These are phyloP conservation scores for Andrena dorsata DNA, from an alignment of 2,888 invertebrate genomes.

Conservation along the genomic window DNA sequence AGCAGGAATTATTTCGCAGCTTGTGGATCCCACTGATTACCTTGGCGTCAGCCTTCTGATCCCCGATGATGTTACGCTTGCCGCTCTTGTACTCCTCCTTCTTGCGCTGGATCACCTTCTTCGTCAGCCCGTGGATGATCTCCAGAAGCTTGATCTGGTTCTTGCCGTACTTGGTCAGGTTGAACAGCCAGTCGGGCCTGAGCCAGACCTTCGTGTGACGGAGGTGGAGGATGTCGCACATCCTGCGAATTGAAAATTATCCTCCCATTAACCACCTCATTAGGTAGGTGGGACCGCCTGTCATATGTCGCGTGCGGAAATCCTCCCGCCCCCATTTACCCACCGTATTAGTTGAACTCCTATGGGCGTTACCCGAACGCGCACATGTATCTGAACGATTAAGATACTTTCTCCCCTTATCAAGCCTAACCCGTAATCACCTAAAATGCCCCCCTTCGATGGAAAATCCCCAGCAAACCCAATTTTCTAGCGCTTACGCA, in stretches of 20 bases:
- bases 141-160: constrained; percentile 91
- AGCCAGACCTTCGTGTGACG: constrained; percentile 93
- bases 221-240: constrained; percentile 94
- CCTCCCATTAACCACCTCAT: not conserved
- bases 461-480: not conserved
- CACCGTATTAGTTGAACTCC: no score
- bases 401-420: no score
- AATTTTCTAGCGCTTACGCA: constrained; percentile 26
- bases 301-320: no score
- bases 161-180: constrained; percentile 91
- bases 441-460: not conserved
- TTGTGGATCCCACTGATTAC: constrained; percentile 11
- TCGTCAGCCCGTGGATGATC: constrained; percentile 92
- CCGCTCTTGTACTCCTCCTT: constrained; percentile 91
- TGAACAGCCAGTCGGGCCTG: constrained; percentile 91
- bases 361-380: no score
- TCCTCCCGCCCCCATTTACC: no score
- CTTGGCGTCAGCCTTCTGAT: constrained; percentile 61
- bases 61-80: constrained; percentile 85
- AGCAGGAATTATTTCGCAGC: no score
- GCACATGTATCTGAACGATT: no score
- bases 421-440: not conserved
- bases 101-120: constrained; percentile 91
- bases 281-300: no score
- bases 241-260: constrained; percentile 81